Conservation (phyloP, 2,113 vertebrate genomes). For the Peromyscus leucopus region DNA sequence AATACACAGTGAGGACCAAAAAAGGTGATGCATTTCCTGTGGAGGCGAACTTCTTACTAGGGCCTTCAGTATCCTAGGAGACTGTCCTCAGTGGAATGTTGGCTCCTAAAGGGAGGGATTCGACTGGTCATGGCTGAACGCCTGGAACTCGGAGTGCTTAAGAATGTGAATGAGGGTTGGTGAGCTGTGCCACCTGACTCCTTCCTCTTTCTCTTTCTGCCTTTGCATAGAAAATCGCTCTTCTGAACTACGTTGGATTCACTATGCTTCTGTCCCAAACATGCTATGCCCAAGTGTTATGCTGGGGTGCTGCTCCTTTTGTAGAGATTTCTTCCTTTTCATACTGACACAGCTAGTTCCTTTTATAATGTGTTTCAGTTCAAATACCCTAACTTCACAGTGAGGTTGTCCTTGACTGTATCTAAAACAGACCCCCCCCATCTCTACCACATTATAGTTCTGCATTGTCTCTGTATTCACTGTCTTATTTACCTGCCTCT, state of each 20-base stretch:
- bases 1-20: background rate
- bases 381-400: background rate
- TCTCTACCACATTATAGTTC: background rate
- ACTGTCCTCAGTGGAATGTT: background rate
- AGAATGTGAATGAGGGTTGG: background rate
- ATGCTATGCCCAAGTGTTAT: background rate
- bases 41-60: background rate
- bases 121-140: background rate
- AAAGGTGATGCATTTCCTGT: background rate
- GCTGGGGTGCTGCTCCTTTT: background rate
- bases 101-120: background rate
- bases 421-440: background rate
- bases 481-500: constrained; percentile 13
- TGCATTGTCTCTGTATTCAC: background rate
- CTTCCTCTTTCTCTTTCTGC: background rate
- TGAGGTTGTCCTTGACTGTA: background rate
- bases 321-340: background rate
- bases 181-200: background rate
- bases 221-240: background rate
- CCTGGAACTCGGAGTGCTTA: background rate
- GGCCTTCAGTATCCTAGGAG: background rate
- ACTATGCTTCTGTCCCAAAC: background rate
- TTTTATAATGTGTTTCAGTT: background rate
- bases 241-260: background rate
- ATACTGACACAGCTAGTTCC: background rate